A percentile compares a stretch with the other conserved stretches of the same genome.
Conservation (phyloP, 2,113 vertebrate genomes). For the Psettodes erumei region DNA sequence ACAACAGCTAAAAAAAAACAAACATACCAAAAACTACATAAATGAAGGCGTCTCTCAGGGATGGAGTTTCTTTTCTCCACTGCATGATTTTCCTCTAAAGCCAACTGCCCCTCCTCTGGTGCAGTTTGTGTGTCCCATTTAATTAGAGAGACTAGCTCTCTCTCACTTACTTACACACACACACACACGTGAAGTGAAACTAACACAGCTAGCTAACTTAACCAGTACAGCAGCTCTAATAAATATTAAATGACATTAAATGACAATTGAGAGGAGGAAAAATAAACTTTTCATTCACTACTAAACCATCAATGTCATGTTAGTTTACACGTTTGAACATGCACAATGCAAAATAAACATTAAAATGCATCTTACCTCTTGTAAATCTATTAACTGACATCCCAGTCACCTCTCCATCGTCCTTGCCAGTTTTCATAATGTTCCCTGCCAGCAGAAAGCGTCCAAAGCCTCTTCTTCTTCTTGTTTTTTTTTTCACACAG, state of each 20-base stretch:
- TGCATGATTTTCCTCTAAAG: constrained; percentile 5
- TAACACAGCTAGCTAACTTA: not conserved
- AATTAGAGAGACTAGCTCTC: constrained; percentile 1
- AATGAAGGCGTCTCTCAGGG: not conserved
- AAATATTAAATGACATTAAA: not conserved
- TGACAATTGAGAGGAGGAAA: not conserved
- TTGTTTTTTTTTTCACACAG: not conserved
- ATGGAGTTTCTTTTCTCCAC: constrained; percentile 1
- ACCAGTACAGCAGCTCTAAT: not conserved
- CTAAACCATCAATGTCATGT: not conserved
- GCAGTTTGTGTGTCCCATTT: constrained; percentile 15
- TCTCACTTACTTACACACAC: not conserved
- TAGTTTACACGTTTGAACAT: not conserved
- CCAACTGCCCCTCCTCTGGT: constrained; percentile 17
- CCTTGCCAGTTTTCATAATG: constrained; percentile 60
- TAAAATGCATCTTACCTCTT: constrained; percentile 59
- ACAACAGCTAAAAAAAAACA: too few species aligned
- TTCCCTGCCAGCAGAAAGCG: constrained; percentile 16
- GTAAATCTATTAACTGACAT: constrained; percentile 61
- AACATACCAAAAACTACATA: too few species aligned
- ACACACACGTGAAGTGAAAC: not conserved
- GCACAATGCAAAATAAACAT: not conserved
- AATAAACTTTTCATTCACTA: not conserved
- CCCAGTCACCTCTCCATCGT: constrained; percentile 59
- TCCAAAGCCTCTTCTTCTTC: not conserved